Evolutionary conservation across 2,113 vertebrate species (phyloP), one percentile per base, ranked within the genome.

Genomic region (Vimba vimba): DNA sequence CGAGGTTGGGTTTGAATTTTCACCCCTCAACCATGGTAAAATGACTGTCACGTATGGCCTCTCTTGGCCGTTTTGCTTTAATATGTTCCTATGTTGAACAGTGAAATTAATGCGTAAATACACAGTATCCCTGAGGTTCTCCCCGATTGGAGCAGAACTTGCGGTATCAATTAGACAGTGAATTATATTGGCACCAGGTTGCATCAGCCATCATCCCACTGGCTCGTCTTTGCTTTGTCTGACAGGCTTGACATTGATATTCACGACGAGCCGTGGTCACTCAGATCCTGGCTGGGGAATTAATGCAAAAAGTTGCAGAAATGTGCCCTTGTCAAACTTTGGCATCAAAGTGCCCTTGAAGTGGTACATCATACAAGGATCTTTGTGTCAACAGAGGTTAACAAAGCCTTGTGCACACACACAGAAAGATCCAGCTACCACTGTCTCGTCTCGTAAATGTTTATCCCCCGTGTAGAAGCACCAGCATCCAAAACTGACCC

Each of bases 181-280:
- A 82, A 69, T 69, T 82, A 68, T n/a, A 82, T 82, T 82, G 80
- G 80, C 27, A 82, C 80, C 25, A 52, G 62, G 62, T 82, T 82
- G 47, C 80, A 79, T 59, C 83, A 85, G 74, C 43, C 27, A 55
- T 55, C 83, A 85, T 50, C 45, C 69, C 74, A 55, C 60, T 17
- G 84, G 47, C 60, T 79, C 10, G 4, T 86, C 78, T 86, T 27
- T 71, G 36, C 50, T 86, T 10, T 15, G 79, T 45, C 81, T 79
- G 85, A 91, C 90, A 86, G 17, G 82, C 69, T 11, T 89, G 89
- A 91, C 92, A 94, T 92, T 93, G 93, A 94, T 92, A 93, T 94
- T 94, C 91, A 92, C 89, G 88, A 86, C 15, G 84, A 92, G 89
- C 91, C 39, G 81, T 71, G 89, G 91, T 93, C 93, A 90, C 91